Evolutionary conservation across 2,113 vertebrate species (phyloP), one percentile per base, ranked within the genome.

Genomic region (Tautogolabrus adspersus): DNA sequence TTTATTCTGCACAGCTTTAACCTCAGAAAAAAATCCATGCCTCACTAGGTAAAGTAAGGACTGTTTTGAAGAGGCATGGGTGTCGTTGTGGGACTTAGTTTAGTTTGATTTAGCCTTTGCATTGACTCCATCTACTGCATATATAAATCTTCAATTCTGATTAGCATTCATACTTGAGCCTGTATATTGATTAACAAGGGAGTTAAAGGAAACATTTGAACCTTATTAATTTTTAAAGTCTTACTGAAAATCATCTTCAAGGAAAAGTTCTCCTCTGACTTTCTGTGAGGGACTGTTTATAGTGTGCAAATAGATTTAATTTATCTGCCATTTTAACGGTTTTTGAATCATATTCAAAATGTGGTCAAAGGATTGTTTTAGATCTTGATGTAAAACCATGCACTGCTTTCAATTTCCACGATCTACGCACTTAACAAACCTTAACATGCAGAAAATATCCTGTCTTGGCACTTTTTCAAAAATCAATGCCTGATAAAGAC

Each of bases 211-310:
- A 82, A 61, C 19, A 56, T 65, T 74, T 8, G 62, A 75, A 74
- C 42, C 40, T 77, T 68, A 81, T 77, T 66, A 75, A 78, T 84
- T 72, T 72, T 75, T 78, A 68, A 66, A 75, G 77, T 59, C 59
- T 22, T 73, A 73, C 61, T 72, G 63, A 66, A 80, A 77, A 71
- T 65, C 55, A 47, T 26, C 26, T 26, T 46, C 34, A 66, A 52
- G 6, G 22, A 26, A 26, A 26, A 26, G 3, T 3, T 26, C 54
- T 81, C 63, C 5, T 72, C 26, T 72, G 82, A 75, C 74, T 66
- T 85, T 81, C 59, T 57, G 46, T 11, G 37, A n/a, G 30, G 2
- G 37, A 21, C 12, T 26, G 40, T 37, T 26, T 26, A 2, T 26
- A 3, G 1, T 26, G 1, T 26, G 26, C 26, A 2, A 34, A 42